Conservation (phyloP, 2,113 vertebrate genomes). For the Pseudonaja textilis region DNA sequence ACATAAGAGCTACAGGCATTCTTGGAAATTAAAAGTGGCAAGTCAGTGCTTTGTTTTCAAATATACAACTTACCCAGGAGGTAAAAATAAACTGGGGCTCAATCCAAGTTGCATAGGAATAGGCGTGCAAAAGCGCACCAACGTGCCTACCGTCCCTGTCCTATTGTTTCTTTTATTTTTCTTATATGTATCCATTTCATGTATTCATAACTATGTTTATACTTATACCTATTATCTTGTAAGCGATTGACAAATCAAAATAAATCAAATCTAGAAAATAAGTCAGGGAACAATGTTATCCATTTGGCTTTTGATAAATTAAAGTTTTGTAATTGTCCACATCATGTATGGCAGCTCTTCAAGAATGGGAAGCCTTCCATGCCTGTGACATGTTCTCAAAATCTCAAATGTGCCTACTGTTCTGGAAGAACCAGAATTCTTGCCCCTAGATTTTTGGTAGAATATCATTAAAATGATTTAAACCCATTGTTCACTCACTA, state of each 20-base stretch:
- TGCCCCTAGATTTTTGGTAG: not conserved
- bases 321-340: not conserved
- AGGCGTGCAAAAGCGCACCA: too few species aligned
- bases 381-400: not conserved
- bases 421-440: not conserved
- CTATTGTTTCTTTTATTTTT: too few species aligned
- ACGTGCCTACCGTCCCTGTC: too few species aligned
- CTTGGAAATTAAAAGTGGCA: not conserved
- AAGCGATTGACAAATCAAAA: too few species aligned
- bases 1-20: not conserved
- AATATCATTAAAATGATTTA: not conserved
- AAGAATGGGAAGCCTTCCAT: not conserved
- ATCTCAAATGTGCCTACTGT: not conserved
- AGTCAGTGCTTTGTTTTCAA: not conserved
- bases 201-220: too few species aligned
- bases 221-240: too few species aligned
- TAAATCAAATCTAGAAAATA: not conserved
- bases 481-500: not conserved
- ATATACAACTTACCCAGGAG: not conserved
- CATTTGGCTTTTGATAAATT: not conserved
- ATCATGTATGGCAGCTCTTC: not conserved
- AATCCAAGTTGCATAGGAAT: not conserved
- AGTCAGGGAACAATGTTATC: not conserved
- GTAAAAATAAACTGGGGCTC: not conserved
- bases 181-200: too few species aligned